Evolutionary conservation across 2,113 vertebrate genomes (phyloP).

Genomic region (Saimiri boliviensis): DNA sequence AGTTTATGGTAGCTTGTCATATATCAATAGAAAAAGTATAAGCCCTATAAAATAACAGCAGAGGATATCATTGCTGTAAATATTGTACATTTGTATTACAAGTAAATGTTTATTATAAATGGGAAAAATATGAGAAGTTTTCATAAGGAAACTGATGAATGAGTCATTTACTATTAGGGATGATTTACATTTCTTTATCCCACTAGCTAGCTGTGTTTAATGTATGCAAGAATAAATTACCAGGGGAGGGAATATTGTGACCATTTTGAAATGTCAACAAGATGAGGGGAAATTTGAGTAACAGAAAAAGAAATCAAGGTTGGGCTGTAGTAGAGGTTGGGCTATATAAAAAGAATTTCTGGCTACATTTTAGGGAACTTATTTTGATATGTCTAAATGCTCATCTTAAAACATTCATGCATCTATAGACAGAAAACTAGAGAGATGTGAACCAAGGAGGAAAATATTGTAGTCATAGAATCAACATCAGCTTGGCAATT

Average conservation of each 20-base stretch:
- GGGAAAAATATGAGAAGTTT: background rate
- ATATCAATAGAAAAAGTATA: background rate
- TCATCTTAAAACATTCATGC: background rate
- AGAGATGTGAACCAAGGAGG: background rate
- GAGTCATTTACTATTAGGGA: background rate
- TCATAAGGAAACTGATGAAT: background rate
- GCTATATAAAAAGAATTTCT: background rate
- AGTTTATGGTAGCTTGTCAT: background rate
- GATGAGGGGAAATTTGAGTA: background rate
- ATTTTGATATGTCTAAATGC: background rate
- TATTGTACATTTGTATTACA: background rate
- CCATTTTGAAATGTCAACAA: background rate
- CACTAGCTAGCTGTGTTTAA: background rate
- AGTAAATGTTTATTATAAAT: background rate
- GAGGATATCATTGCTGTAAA: background rate
- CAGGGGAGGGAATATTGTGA: background rate
- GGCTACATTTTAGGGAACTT: background rate
- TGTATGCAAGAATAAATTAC: background rate
- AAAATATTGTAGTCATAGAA: background rate
- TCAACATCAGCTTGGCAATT: background rate
- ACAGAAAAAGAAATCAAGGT: background rate
- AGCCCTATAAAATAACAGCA: background rate
- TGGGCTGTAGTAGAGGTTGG: background rate
- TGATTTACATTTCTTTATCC: background rate
- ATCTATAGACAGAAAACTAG: background rate